Base-by-base conservation (phyloP, 1,140 invertebrate species). In the Oppia nitens region DNA sequence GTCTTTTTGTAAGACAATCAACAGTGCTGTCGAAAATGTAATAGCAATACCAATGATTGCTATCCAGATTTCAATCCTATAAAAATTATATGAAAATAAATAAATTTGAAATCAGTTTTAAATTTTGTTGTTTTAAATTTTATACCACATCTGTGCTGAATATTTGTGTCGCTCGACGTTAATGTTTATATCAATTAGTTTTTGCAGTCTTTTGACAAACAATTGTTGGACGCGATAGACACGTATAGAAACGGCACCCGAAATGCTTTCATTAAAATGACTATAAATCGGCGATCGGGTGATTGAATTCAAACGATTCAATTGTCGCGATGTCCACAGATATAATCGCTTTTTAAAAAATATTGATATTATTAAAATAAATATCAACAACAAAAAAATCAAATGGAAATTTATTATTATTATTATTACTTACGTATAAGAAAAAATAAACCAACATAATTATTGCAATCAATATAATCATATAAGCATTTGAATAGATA, bases 381-480 rank as follows among this genome's bases (percentile, higher is more conserved):
- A 69, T 14, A 79, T 78, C 47, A 70, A n/a, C n/a, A n/a, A n/a
- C n/a, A n/a, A n/a, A n/a, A n/a, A n/a, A 68, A 6, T n/a, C n/a
- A n/a, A 47, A 47, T n/a, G n/a, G n/a, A n/a, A n/a, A n/a, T n/a
- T n/a, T n/a, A n/a, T n/a, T n/a, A n/a, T n/a, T n/a, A 50, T 47
- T 12, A 79, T 63, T 2, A 75, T 73, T 65, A 79, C 77, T 49
- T n/a, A n/a, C 69, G 72, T 63, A 79, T 79, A 64, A 78, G 74
- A n/a, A 71, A 74, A 60, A 74, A 79, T 28, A 78, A 74, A 6
- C 73, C n/a, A n/a, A n/a, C n/a, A n/a, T n/a, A n/a, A 76, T 47
- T 75, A 78, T 14, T 74, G 62, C 0, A 74, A 69, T 1, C 73
- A 70, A 2, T 76, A 78, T 61, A 77, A 74, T 12, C 78, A 64